Percentiles rank a stretch among this genome's conserved stretches.
phyloP scores from a whole-genome alignment of 2,888 invertebrate genomes.

The Aphrophora alni region DNA sequence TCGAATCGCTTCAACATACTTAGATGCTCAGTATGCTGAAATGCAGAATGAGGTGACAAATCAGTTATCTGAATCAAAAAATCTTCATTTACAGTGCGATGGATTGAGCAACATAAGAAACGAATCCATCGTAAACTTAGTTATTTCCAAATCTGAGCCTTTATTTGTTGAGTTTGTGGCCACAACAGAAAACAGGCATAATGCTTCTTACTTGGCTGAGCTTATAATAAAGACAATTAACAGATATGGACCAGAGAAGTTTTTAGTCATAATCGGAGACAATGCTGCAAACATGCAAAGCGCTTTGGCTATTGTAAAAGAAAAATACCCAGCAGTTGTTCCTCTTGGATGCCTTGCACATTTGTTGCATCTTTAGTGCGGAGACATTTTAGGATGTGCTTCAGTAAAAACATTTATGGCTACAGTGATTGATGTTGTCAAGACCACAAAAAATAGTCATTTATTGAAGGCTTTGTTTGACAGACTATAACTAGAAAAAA shows the following conservation, averaged over 20 bases:
- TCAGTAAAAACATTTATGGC: too few relatives aligned
- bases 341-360: too few relatives aligned
- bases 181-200: constrained; percentile 41
- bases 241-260: constrained; percentile 40
- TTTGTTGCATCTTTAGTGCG: too few relatives aligned
- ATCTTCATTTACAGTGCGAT: constrained; percentile 30
- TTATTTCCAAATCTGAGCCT: constrained; percentile 44
- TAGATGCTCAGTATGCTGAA: constrained; percentile 29
- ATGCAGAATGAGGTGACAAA: constrained; percentile 23
- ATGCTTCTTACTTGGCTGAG: constrained; percentile 39
- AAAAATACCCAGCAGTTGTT: background rate
- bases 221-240: constrained; percentile 34
- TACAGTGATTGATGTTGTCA: too few relatives aligned
- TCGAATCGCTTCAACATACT: constrained; percentile 6
- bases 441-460: too few relatives aligned
- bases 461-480: too few relatives aligned
- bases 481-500: too few relatives aligned
- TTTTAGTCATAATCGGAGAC: constrained; percentile 43
- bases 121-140: constrained; percentile 44
- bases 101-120: constrained; percentile 40
- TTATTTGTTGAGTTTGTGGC: constrained; percentile 43
- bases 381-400: too few relatives aligned
- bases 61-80: constrained; percentile 11
- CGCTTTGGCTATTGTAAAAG: constrained; percentile 19
- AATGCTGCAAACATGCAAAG: constrained; percentile 42